A percentile compares a stretch with the other conserved stretches of the same genome.
Evolutionary conservation across 2,113 vertebrate genomes (phyloP).

Genomic region (Corythoichthys intestinalis): DNA sequence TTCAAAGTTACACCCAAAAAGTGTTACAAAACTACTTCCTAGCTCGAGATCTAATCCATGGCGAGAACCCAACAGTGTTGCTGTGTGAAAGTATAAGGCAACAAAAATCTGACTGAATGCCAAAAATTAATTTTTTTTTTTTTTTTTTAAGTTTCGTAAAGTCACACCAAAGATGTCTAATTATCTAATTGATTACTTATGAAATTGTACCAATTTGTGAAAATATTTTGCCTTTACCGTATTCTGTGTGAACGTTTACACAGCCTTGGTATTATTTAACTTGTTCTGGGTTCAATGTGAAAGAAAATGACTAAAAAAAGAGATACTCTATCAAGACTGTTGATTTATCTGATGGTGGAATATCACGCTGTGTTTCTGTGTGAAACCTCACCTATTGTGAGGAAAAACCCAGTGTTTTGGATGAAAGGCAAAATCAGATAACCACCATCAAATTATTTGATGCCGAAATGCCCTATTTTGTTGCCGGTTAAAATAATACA

Average conservation of each 20-base stretch:
- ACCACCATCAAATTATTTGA: not conserved
- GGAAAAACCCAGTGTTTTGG: too few species aligned
- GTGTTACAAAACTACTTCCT: not conserved
- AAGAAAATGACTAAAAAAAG: not conserved
- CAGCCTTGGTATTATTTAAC: not conserved
- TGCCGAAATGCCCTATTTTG: too few species aligned
- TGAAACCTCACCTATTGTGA: not conserved
- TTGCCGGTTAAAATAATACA: too few species aligned
- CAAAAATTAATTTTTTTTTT: not conserved
- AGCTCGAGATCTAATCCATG: not conserved
- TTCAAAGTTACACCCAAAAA: not conserved
- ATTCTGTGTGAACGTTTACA: not conserved
- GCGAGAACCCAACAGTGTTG: not conserved
- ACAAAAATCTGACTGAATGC: not conserved
- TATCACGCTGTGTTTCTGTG: not conserved
- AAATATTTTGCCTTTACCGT: not conserved
- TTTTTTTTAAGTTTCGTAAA: too few species aligned
- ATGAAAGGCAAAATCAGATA: not conserved
- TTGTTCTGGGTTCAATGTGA: not conserved
- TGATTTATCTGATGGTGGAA: not conserved
- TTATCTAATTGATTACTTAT: not conserved
- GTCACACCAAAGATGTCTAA: not conserved
- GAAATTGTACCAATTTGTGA: not conserved
- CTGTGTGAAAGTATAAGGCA: too few species aligned
- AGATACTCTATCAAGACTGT: not conserved